Conservation (phyloP, 2,113 vertebrate genomes). For the Helogale parvula region DNA sequence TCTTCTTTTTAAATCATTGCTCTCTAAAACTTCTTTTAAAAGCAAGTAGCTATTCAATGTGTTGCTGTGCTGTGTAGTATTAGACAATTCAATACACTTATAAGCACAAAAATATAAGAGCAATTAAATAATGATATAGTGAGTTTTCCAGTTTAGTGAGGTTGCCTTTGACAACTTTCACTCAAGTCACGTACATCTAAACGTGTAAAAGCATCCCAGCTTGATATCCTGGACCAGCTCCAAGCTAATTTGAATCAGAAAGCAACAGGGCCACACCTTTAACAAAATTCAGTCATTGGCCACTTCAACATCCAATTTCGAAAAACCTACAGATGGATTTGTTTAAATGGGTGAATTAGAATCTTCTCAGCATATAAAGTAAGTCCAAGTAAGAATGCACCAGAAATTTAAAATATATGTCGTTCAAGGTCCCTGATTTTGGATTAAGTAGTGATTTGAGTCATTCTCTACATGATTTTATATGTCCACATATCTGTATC, state of each 20-base stretch:
- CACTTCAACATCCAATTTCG: conserved; percentile 35
- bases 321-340: conserved; percentile 37
- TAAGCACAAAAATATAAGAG: conserved; percentile 2
- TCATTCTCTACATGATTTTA: background rate
- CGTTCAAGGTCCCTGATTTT: background rate
- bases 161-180: conserved; percentile 60
- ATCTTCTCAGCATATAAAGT: background rate
- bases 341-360: conserved; percentile 24
- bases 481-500: background rate
- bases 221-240: conserved; percentile 51
- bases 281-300: conserved; percentile 48
- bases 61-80: background rate
- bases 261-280: conserved; percentile 29
- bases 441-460: background rate
- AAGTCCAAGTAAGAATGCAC: background rate
- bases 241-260: conserved; percentile 47
- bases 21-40: conserved; percentile 11
- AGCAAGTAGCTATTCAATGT: background rate
- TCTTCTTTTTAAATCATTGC: background rate
- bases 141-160: conserved; percentile 32
- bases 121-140: conserved; percentile 24
- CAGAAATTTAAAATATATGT: conserved; percentile 60
- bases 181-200: conserved; percentile 15
- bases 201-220: conserved; percentile 24
- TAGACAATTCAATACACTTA: conserved; percentile 4